Percentiles rank a stretch among this genome's conserved stretches.
Conservation (phyloP, 2,113 vertebrate genomes). For the Siniperca knerii region DNA sequence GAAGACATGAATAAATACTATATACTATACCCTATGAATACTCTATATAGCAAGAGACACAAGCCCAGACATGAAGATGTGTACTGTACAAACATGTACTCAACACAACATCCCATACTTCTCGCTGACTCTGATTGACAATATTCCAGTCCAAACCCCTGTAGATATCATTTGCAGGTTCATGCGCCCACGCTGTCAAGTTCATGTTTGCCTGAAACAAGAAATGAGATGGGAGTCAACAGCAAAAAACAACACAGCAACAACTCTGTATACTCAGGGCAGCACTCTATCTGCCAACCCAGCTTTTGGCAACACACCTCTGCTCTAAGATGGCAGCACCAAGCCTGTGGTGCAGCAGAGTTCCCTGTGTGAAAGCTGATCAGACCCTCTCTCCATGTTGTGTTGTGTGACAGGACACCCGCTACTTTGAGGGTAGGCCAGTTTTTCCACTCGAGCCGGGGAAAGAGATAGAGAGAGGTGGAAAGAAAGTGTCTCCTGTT, state of each 20-base stretch:
- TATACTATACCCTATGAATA: not conserved
- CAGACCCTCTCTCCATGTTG: conserved; percentile 14
- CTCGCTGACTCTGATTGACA: conserved; percentile 41
- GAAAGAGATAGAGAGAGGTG: not conserved
- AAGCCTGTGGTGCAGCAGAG: conserved; percentile 22
- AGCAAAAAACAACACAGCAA: conserved; percentile 30
- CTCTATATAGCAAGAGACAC: conserved; percentile 15
- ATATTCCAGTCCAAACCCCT: conserved; percentile 50
- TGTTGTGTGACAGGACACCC: conserved; percentile 18
- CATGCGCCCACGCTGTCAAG: conserved; percentile 28
- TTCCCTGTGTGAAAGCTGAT: conserved; percentile 34
- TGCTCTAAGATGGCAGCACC: conserved; percentile 44
- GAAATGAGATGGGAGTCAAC: conserved; percentile 48
- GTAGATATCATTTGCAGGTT: conserved; percentile 61
- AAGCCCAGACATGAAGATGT: not conserved
- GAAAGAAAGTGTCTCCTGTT: not conserved
- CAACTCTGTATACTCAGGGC: conserved; percentile 33
- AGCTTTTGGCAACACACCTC: conserved; percentile 39
- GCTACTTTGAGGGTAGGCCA: conserved; percentile 4
- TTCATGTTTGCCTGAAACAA: conserved; percentile 62
- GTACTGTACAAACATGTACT: conserved; percentile 9
- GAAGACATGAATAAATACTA: not conserved
- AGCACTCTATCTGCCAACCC: conserved; percentile 32
- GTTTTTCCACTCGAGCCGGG: not conserved
- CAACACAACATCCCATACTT: not conserved